These are phyloP conservation scores for Heterotis niloticus DNA, from an alignment of 2,113 vertebrate genomes.

Conservation along the genomic window DNA sequence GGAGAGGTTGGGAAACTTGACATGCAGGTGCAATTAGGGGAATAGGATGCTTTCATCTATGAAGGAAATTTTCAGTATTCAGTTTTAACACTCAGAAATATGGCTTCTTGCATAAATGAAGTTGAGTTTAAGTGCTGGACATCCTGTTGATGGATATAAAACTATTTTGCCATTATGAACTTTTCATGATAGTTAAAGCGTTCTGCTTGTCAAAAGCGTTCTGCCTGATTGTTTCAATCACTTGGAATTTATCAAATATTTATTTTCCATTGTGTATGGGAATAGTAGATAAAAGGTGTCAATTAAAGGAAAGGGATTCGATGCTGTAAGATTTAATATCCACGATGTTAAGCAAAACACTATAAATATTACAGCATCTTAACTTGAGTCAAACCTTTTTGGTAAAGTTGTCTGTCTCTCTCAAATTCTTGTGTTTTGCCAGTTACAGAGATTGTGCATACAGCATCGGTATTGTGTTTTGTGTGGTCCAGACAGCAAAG, in stretches of 20 bases:
- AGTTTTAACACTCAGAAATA: background rate
- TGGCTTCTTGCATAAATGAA: too few relatives aligned
- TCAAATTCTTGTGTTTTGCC: slow-evolving; percentile 33
- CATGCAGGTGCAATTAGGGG: background rate
- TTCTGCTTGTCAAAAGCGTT: background rate
- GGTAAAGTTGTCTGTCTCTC: background rate
- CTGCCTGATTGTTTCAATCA: background rate
- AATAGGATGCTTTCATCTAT: background rate
- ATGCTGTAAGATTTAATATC: slow-evolving; percentile 49
- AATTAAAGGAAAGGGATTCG: background rate
- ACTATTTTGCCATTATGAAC: too few relatives aligned
- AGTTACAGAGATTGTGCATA: slow-evolving; percentile 55
- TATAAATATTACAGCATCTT: slow-evolving; percentile 21
- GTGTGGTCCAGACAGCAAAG: slow-evolving; percentile 88
- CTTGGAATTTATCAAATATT: slow-evolving; percentile 65
- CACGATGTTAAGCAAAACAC: slow-evolving; percentile 37
- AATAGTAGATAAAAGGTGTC: slow-evolving; percentile 48
- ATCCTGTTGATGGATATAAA: too few relatives aligned
- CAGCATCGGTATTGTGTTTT: slow-evolving; percentile 79
- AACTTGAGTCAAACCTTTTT: slow-evolving; percentile 43
- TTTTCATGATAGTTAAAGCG: background rate
- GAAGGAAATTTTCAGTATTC: background rate
- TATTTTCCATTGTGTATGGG: slow-evolving; percentile 65
- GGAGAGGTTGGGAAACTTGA: background rate
- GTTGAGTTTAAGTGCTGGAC: too few relatives aligned